phyloP scores from a whole-genome alignment of 2,797 vertebrate species.

The Acanthornis magna region DNA sequence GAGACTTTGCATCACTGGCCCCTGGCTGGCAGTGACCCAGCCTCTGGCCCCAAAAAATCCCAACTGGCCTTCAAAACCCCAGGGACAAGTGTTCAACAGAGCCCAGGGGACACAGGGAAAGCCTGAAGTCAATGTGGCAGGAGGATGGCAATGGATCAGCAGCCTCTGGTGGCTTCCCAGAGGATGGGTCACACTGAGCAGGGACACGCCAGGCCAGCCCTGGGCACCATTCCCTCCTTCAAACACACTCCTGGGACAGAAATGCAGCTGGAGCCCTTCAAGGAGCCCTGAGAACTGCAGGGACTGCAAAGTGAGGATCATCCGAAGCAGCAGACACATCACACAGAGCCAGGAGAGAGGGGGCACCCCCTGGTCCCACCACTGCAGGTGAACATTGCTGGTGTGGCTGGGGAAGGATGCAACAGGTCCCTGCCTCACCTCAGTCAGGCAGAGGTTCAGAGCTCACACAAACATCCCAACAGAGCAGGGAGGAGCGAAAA shows the following conservation, averaged over 20 bases:
- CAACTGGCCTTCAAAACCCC: not conserved
- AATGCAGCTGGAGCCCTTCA: not conserved
- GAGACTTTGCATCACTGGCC: not conserved
- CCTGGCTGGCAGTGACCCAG: not conserved
- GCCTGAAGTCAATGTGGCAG: not conserved
- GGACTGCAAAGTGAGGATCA: not conserved
- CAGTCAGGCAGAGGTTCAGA: not conserved
- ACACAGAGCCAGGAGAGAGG: not conserved
- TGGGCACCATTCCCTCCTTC: not conserved
- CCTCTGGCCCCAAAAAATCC: not conserved
- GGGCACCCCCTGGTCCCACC: not conserved
- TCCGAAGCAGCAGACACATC: not conserved
- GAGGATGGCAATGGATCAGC: not conserved
- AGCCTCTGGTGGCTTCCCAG: not conserved
- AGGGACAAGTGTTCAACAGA: not conserved
- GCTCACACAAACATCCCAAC: not conserved
- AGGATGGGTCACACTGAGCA: not conserved
- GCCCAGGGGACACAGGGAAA: not conserved
- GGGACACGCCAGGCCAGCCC: not conserved
- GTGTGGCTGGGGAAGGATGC: not conserved
- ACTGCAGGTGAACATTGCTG: fast-evolving
- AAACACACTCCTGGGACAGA: not conserved
- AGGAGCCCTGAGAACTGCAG: not conserved
- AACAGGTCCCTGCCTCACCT: not conserved
- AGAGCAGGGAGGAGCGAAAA: not conserved